phyloP scores from a whole-genome alignment of 2,113 vertebrate genomes.

The Bubo blakistoni region DNA sequence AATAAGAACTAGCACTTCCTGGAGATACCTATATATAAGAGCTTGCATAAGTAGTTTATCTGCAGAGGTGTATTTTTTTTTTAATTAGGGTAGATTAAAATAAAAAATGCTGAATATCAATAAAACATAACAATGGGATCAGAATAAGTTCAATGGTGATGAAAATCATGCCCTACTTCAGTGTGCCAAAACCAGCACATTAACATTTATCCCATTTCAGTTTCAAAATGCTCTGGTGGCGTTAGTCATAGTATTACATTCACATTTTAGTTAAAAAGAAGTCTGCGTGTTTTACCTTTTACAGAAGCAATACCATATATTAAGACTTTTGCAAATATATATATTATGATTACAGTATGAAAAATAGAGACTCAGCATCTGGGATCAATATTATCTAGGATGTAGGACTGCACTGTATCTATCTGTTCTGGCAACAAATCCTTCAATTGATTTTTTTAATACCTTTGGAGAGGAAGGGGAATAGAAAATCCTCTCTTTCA shows the following conservation, averaged over 20 bases:
- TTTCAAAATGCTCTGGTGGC: neutral
- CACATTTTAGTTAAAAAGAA: neutral
- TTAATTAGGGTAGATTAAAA: neutral
- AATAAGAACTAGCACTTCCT: neutral
- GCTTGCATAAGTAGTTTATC: neutral
- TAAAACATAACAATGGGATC: neutral
- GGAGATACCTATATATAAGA: neutral
- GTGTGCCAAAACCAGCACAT: neutral
- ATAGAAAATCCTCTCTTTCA: slow-evolving; percentile 13
- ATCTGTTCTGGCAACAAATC: neutral
- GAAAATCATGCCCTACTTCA: neutral
- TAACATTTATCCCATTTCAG: neutral
- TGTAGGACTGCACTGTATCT: neutral
- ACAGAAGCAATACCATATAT: neutral
- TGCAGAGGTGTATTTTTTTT: neutral
- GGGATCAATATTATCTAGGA: neutral
- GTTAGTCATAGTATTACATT: neutral
- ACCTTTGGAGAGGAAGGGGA: neutral
- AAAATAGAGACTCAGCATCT: neutral
- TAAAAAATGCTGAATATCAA: neutral
- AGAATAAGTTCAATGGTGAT: neutral
- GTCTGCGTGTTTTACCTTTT: neutral
- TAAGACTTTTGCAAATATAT: neutral
- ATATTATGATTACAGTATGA: neutral
- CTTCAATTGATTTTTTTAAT: slow-evolving; percentile 4